phyloP scores from a whole-genome alignment of 2,113 vertebrate genomes.

The Platysteira castanea region DNA sequence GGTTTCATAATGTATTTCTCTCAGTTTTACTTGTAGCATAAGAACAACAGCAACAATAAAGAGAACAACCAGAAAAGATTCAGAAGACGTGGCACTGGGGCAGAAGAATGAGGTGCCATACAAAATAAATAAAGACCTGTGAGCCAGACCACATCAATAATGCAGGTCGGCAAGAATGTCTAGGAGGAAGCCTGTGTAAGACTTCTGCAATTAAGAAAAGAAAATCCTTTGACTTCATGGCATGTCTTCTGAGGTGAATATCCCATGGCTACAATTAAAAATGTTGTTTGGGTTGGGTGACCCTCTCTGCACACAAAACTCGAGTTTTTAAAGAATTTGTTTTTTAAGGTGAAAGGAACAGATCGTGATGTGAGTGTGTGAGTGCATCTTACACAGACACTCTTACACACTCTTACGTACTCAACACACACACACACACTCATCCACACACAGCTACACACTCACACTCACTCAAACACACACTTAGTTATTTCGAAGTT shows the following conservation, averaged over 20 bases:
- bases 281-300: background rate
- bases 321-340: background rate
- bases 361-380: background rate
- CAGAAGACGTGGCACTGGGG: background rate
- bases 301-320: background rate
- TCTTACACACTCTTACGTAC: background rate
- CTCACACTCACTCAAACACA: background rate
- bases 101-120: background rate
- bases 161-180: background rate
- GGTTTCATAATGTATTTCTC: background rate
- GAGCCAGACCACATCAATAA: background rate
- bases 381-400: background rate
- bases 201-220: constrained; percentile 10
- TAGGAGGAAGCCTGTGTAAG: background rate
- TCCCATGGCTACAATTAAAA: constrained; percentile 51
- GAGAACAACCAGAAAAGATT: background rate
- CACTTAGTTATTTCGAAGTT: background rate
- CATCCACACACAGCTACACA: background rate
- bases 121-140: constrained; percentile 10
- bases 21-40: background rate
- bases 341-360: background rate
- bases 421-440: background rate
- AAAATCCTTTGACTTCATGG: constrained; percentile 6
- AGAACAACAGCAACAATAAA: background rate
- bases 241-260: background rate